These are phyloP conservation scores for Lordiphosa fenestrarum DNA, from an alignment of 2,888 invertebrate genomes.

Conservation along the genomic window DNA sequence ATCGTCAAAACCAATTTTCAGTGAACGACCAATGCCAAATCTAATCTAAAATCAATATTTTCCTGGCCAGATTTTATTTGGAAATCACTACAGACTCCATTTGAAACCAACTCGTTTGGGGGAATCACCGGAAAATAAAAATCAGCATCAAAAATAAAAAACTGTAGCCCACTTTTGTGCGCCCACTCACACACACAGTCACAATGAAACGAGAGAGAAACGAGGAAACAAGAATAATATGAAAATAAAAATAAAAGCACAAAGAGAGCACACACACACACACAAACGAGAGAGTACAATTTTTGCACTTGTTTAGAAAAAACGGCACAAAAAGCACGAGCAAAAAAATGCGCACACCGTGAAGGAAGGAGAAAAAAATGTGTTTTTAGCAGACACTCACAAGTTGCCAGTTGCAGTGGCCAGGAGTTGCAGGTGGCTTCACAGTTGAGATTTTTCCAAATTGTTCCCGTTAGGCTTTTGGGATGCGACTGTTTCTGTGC, in stretches of 20 bases:
- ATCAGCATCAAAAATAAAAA: slow-evolving; percentile 15
- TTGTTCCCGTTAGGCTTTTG: slow-evolving; percentile 12
- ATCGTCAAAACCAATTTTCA: too few species aligned
- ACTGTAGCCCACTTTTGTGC: slow-evolving; percentile 54
- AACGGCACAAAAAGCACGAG: slow-evolving; percentile 67
- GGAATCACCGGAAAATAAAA: slow-evolving; percentile 24
- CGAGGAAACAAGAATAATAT: background rate
- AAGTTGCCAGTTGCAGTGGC: too few species aligned
- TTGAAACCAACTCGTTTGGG: slow-evolving; percentile 9
- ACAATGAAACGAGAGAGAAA: background rate
- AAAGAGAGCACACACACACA: slow-evolving; percentile 8
- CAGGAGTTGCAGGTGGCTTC: too few species aligned
- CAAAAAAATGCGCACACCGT: slow-evolving; percentile 24
- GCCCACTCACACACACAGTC: slow-evolving; percentile 3
- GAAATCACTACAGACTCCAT: slow-evolving; percentile 1
- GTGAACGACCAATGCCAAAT: background rate
- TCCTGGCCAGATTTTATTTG: background rate
- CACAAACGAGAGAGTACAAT: slow-evolving; percentile 3
- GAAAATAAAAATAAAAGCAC: background rate
- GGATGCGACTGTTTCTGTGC: slow-evolving; percentile 62
- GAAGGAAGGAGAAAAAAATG: background rate
- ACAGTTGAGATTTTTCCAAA: background rate
- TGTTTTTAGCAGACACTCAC: too few species aligned
- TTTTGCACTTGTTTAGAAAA: slow-evolving; percentile 58
- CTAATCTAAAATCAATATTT: slow-evolving; percentile 28